Evolutionary conservation across 2,888 invertebrate species (phyloP), one percentile per base, ranked within the genome.

Genomic region (Himalopsyche tibetana): DNA sequence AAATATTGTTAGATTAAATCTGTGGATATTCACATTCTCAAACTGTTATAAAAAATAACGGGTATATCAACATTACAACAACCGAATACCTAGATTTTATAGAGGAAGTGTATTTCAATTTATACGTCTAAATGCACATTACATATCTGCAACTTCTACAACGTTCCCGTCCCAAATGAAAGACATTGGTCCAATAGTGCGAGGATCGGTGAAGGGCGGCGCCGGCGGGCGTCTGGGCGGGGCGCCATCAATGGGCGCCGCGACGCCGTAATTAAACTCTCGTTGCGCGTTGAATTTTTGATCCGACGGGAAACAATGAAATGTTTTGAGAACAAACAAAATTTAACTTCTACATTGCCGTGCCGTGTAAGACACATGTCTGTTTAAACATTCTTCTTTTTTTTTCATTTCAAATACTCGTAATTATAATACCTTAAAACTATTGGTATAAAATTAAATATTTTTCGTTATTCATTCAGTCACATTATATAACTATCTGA

Each of bases 261-360:
- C 90, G 82, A 74, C 85, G 82, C 88, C 83, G 85, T 88, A 94
- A 94, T 94, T 94, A 94, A 94, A 93, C 93, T 92, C 92, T 74
- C 87, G 79, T 84, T 79, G 82, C 84, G 88, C 93, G 94, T 92
- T 94, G 94, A 94, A 94, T 94, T 94, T 94, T 94, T 94, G 94
- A 94, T 94, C 94, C 94, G 93, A 92, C 92, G 93, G 87, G 94
- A 94, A 94, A 94, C 94, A 94, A 94, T 94, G 94, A 92, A 92
- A 92, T 94, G 94, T 94, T 94, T 94, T 94, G 93, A 94, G 93
- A 94, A 93, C 94, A 95, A 95, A 95, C 94, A 95, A 94, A 93
- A 93, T 93, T 93, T 92, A 92, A 92, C 92, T 91, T 91, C 4
- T n/a, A 63, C 63, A 28, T 19, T 15, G 19, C 15, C 19, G 63